Base-by-base conservation (phyloP, 1,140 invertebrate genomes). In the Propsilocerus akamusi region DNA sequence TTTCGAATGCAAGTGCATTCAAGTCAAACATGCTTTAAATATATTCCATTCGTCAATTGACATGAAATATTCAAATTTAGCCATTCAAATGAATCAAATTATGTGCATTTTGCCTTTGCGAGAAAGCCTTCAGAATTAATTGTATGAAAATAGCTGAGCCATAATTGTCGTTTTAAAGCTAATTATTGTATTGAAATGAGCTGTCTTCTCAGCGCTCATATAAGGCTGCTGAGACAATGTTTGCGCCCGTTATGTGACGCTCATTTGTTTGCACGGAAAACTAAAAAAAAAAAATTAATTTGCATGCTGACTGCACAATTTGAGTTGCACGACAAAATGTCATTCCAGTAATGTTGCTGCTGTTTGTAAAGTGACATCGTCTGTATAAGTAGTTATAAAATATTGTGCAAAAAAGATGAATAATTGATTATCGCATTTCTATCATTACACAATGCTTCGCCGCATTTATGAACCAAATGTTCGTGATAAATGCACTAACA, bases 151-250 rank as follows among this genome's bases (percentile, higher is more conserved):
- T 20, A 41, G 34, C 22, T 14, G 22, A 20, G 34, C 34, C 34
- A 20, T 41, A 41, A 41, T 41, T 41, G 34, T 41, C 34, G 34
- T 41, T n/a, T n/a, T 30, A 41, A 41, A 41, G 34, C 17, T 41
- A 41, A 41, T 41, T 20, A 41, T 41, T 41, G 34, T 41, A 41
- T 41, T 41, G 17, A 41, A 41, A 41, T 41, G 34, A 41, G 34
- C 34, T 41, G 34, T 41, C 34, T 20, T 41, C 22, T 41, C 14
- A 10, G 17, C n/a, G n/a, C 17, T 41, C 34, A 41, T 41, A 41
- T 41, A 41, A 20, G 34, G 34, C 12, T 11, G 2, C n/a, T n/a
- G n/a, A n/a, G n/a, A n/a, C n/a, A n/a, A n/a, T n/a, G n/a, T n/a
- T n/a, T 41, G 34, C 34, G 22, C 34, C 34, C 34, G 34, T 41